Base-by-base conservation (phyloP, 2,113 vertebrate genomes). In the Lates calcarifer region DNA sequence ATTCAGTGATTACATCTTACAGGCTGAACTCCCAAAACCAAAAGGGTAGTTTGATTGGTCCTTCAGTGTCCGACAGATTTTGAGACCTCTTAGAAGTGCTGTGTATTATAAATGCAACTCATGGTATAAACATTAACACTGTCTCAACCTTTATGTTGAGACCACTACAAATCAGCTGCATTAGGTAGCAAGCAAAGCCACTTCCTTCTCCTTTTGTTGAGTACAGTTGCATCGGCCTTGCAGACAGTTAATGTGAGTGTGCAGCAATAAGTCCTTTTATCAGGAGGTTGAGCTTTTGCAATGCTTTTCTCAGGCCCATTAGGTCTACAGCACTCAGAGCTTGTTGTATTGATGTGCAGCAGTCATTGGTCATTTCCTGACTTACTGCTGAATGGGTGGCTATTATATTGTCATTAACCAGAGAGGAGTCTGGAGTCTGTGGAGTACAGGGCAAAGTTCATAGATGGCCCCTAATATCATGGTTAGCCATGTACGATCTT, bases 241-340 rank as follows among this genome's bases (percentile, higher is more conserved):
- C 53, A 90, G 80, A 82, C 76, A 39, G 51, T 85, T 86, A 87
- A 89, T 83, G 83, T 66, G 69, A 82, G 86, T 58, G 29, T 77
- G 49, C 58, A 69, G 58, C 71, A 49, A 22, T 41, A 77, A 77
- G 81, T 63, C 58, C 89, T 88, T 90, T 85, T 56, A 89, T 89
- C 79, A 81, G 22, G 17, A 57, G 77, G 79, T 24, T 17, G 39
- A 74, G 51, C n/a, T n/a, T n/a, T n/a, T n/a, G n/a, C 58, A 31
- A 28, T 65, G 72, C 78, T 31, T 78, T 45, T 82, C 77, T 75
- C 53, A 53, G 51, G 57, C 26, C 91, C 91, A 93, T 93, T 92
- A 92, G 55, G 43, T 69, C 33, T 28, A 39, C 86, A 77, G 73
- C 79, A 81, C 77, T 87, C 60, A 77, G 75, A 81, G 83, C 69